Evolutionary conservation across 2,113 vertebrate genomes (phyloP), one percentile per base, ranked within the genome.

Genomic region (Nycticebus coucang): DNA sequence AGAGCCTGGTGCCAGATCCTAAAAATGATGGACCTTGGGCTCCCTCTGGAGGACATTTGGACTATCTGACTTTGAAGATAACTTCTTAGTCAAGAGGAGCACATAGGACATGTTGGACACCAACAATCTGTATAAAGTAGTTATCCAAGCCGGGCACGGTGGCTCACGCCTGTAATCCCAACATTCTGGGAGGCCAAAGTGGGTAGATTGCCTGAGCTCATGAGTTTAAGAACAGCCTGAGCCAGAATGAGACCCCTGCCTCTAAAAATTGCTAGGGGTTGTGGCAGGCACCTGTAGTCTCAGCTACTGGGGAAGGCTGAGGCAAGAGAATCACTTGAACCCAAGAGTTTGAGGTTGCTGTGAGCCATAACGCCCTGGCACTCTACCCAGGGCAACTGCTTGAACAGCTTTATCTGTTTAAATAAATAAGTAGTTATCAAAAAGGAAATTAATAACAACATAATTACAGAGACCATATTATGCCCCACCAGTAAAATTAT

Each of bases 21-120:
- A 26, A 86, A 57, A 84, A 95, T 37, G 37, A 26, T 57, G 35
- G 83, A 71, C 57, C 30, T 53, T 30, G 85, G 60, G 93, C 92
- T 96, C 96, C 96, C 97, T 82, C 94, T 96, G 81, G 95, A 95
- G 97, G 96, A 92, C 0, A 41, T 33, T 33, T 41, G 72, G 60
- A 53, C 78, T 92, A 95, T 18, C 24, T 84, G n/a, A 89, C 60
- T 87, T 87, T 53, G 15, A 79, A 92, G 80, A 85, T 37, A 96
- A 78, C 69, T 79, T 89, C n/a, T 68, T 59, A n/a, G 41, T 53
- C 13, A 41, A 88, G 33, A 78, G 10, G 22, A 35, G 24, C 17
- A 77, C 7, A 50, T 4, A 79, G 71, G 69, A 17, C 53, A 82
- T 30, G 2, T 81, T 75, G 26, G 62, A 80, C 53, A 72, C 33